Conservation (phyloP, 92 coral and sea anemone genomes). For the Porites divaricata region DNA sequence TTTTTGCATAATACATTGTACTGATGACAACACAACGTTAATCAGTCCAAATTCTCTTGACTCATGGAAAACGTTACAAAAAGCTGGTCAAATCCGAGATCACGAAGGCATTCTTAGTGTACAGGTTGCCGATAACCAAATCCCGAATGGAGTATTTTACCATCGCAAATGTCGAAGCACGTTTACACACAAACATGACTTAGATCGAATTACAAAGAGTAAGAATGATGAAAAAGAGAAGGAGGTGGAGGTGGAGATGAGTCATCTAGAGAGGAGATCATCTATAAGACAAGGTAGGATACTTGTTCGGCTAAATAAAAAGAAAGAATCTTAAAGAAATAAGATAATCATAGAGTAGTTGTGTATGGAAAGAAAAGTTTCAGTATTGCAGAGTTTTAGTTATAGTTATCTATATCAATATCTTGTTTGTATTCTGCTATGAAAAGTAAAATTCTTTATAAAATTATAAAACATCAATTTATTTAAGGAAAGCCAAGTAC, state of each 20-base stretch:
- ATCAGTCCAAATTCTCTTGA: conserved; percentile 50
- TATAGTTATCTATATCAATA: not conserved
- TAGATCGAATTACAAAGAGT: conserved; percentile 34
- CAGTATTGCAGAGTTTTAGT: conserved; percentile 6
- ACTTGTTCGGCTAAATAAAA: too few relatives aligned
- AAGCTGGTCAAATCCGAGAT: conserved; percentile 47
- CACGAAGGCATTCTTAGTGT: conserved; percentile 46
- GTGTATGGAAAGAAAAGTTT: conserved; percentile 2
- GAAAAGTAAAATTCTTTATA: too few relatives aligned
- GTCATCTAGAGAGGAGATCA: too few relatives aligned
- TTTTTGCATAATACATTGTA: conserved; percentile 40
- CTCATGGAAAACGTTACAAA: conserved; percentile 41
- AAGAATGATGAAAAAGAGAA: conserved; percentile 33
- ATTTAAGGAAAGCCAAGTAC: conserved; percentile 29
- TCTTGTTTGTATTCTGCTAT: too few relatives aligned
- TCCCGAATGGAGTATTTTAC: conserved; percentile 44
- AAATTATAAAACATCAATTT: conserved; percentile 24
- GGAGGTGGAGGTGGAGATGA: conserved; percentile 30
- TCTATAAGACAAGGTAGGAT: not conserved
- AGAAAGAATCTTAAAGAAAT: too few relatives aligned
- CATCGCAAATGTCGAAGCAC: conserved; percentile 43
- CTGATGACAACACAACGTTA: conserved; percentile 38
- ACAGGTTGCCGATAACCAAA: conserved; percentile 44
- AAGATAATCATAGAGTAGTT: not conserved
- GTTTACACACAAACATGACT: conserved; percentile 54